Conservation (phyloP, 1,140 invertebrate species). For the Fopius arisanus region DNA sequence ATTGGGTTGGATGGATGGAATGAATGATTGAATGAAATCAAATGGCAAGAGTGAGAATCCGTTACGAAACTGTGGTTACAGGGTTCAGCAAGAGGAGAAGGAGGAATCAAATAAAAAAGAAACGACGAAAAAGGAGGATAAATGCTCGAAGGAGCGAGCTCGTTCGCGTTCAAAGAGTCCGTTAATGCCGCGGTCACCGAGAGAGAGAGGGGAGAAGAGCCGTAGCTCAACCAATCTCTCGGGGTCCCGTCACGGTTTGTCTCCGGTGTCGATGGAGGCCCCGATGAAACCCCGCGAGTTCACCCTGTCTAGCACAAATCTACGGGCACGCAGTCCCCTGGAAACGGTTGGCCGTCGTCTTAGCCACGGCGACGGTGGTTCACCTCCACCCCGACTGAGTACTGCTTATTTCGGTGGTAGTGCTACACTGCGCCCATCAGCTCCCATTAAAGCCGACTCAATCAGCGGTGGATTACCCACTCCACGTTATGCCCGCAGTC, state of each 20-base stretch:
- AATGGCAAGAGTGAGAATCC: too few relatives aligned
- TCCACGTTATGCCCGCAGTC: constrained; percentile 55
- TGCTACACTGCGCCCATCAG: constrained; percentile 48
- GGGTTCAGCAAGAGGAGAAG: constrained; percentile 61
- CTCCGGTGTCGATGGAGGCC: constrained; percentile 52
- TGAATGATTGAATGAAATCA: too few relatives aligned
- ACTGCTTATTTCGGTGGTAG: constrained; percentile 47
- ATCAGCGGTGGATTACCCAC: constrained; percentile 48
- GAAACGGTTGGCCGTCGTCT: constrained; percentile 59
- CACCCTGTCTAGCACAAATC: constrained; percentile 60
- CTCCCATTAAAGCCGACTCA: constrained; percentile 52
- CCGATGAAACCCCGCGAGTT: constrained; percentile 59
- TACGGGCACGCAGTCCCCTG: constrained; percentile 57
- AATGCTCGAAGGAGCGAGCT: constrained; percentile 46
- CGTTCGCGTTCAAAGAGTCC: constrained; percentile 61
- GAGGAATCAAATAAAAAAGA: constrained; percentile 41
- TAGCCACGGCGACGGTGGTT: constrained; percentile 59
- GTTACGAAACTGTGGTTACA: constrained; percentile 39
- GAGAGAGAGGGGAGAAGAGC: constrained; percentile 53
- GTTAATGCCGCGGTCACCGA: constrained; percentile 56
- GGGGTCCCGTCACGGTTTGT: constrained; percentile 52
- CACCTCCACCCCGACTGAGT: constrained; percentile 51
- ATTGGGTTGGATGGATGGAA: too few relatives aligned
- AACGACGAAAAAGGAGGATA: constrained; percentile 45
- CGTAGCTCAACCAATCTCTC: constrained; percentile 59